phyloP scores from a whole-genome alignment of 2,888 invertebrate species.

The Leucania comma region DNA sequence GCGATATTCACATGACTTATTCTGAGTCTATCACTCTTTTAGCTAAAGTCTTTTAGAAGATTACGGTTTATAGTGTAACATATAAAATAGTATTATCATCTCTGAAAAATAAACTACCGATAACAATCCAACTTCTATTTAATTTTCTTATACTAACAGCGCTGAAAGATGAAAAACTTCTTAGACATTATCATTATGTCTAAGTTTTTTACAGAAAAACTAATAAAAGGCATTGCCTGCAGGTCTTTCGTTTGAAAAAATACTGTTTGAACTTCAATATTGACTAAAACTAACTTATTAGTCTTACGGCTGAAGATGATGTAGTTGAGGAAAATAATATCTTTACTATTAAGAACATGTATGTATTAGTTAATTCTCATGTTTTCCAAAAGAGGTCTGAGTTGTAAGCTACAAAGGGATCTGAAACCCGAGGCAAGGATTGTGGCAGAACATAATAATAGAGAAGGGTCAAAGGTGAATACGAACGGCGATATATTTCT shows the following conservation, averaged over 20 bases:
- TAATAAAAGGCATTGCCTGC: neutral
- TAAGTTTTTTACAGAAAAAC: neutral
- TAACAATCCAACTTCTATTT: neutral
- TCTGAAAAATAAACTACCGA: neutral
- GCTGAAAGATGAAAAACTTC: neutral
- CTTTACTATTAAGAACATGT: neutral
- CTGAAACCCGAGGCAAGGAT: slow-evolving; percentile 15
- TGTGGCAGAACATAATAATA: neutral
- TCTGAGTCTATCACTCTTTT: too few species aligned
- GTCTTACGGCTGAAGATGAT: neutral
- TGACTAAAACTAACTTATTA: neutral
- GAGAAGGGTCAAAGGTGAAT: slow-evolving; percentile 29
- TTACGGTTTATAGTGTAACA: neutral
- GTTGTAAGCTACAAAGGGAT: neutral
- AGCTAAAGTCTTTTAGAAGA: too few species aligned
- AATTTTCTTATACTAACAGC: neutral
- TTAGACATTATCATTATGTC: neutral
- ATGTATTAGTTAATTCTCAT: neutral
- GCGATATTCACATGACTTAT: too few species aligned
- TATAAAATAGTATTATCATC: neutral
- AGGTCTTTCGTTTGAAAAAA: slow-evolving; percentile 3
- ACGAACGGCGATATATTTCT: neutral
- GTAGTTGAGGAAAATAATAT: neutral
- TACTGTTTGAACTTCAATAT: slow-evolving; percentile 1
- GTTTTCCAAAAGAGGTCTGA: neutral